Base-by-base conservation (phyloP, 1,140 invertebrate genomes). In the Pogonomyrmex barbatus region DNA sequence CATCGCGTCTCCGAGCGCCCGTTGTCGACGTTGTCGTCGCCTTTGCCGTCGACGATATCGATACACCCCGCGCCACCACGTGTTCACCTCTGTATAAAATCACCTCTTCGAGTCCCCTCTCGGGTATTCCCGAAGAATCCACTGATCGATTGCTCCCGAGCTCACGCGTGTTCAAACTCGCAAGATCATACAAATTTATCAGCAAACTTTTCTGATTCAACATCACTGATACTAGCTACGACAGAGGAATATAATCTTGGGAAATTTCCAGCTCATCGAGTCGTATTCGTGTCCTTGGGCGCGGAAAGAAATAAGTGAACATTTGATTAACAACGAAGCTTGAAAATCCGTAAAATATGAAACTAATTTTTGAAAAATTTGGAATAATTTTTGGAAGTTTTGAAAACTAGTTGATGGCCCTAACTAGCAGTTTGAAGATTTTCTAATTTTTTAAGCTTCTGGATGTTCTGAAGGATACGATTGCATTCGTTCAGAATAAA, bases 41-140 rank as follows among this genome's bases (percentile, higher is more conserved):
- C 56, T 50, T 60, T 75, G 54, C 33, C 81, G 70, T 54, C 62
- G 89, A 75, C 81, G 42, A 42, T 10, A 30, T 39, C 65, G 85
- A 65, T 70, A 82, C 63, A 71, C 52, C 76, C 81, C 73, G 85
- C 79, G 89, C 88, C 86, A 85, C 75, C 88, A 90, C 89, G 89
- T 90, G 89, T 90, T 90, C 88, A 85, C 86, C 71, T 63, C 70
- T 89, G 47, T 79, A 78, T 87, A 63, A 85, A 81, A 88, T 85
- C 89, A 67, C 75, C 79, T 76, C 79, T 56, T 87, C 81, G 85
- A 90, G 67, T 87, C 85, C 62, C 42, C 47, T 85, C 79, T 76
- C 76, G 81, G 62, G 78, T 47, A 73, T 86, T 63, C 85, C 71
- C 63, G 39, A 54, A 71, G 82, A 76, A 79, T 60, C 45, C 68